Evolutionary conservation across 2,113 vertebrate species (phyloP).

Genomic region (Euleptes europaea): DNA sequence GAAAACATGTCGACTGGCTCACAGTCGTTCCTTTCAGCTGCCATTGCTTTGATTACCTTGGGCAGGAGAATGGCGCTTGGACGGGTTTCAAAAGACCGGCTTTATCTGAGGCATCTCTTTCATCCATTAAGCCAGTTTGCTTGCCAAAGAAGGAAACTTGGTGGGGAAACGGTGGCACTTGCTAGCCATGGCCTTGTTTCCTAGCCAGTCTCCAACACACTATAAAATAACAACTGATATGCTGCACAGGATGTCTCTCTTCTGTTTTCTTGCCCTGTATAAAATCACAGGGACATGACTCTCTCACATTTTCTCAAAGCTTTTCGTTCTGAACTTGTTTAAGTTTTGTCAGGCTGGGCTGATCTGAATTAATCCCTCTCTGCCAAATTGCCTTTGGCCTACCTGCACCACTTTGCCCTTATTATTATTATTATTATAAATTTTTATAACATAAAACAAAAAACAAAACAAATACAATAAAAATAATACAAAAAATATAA

Average conservation of each 20-base stretch:
- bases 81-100: background rate
- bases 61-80: background rate
- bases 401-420: background rate
- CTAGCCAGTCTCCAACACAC: background rate
- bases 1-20: background rate
- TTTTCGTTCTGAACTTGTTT: no score
- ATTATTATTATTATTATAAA: no score
- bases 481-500: no score
- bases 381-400: background rate
- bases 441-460: no score
- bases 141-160: background rate
- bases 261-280: no score
- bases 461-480: no score
- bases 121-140: background rate
- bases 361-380: background rate
- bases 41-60: background rate
- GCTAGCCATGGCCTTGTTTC: background rate
- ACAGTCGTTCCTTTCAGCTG: background rate
- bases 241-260: no score
- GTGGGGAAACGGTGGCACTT: background rate
- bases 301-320: no score
- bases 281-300: no score
- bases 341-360: background rate
- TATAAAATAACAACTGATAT: background rate
- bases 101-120: background rate